Percentiles rank a stretch among this genome's conserved stretches.
These are phyloP conservation scores for Poeciliopsis paucimaculata DNA, from an alignment of 2,797 vertebrate genomes.

Conservation along the genomic window DNA sequence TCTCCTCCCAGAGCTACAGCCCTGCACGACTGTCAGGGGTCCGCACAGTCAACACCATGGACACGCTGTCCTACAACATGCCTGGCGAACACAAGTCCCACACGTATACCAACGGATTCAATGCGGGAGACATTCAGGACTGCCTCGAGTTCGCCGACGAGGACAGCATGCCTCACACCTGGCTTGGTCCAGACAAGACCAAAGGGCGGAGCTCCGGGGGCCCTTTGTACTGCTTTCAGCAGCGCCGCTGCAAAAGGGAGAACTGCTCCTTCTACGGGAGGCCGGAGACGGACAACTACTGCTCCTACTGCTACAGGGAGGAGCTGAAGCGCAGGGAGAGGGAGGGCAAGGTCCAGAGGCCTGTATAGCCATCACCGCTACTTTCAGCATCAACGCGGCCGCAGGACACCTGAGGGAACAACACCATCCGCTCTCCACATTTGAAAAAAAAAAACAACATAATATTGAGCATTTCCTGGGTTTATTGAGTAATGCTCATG, in stretches of 20 bases:
- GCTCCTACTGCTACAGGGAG: constrained; percentile 98
- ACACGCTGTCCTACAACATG: constrained; percentile 87
- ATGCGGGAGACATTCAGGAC: constrained; percentile 87
- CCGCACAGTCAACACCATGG: constrained; percentile 88
- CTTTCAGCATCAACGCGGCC: constrained; percentile 61
- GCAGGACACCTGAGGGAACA: constrained; percentile 60
- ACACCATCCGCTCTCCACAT: constrained; percentile 74
- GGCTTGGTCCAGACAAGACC: constrained; percentile 90
- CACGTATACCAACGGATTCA: constrained; percentile 94
- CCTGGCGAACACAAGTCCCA: constrained; percentile 95
- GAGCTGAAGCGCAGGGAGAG: constrained; percentile 94
- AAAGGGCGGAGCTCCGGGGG: constrained; percentile 87
- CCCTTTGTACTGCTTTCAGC: constrained; percentile 90
- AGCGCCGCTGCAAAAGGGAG: constrained; percentile 95
- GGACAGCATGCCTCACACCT: constrained; percentile 85
- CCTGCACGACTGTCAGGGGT: constrained; percentile 91
- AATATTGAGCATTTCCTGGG: constrained; percentile 74
- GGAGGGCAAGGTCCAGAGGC: constrained; percentile 90
- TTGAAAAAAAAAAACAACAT: constrained; percentile 65
- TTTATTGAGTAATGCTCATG: constrained; percentile 78
- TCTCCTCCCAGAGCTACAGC: constrained; percentile 97
- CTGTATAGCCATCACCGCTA: constrained; percentile 82
- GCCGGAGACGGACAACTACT: constrained; percentile 95
- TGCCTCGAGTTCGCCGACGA: constrained; percentile 94
- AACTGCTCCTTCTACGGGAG: constrained; percentile 98